Evolutionary conservation across 2,888 invertebrate genomes (phyloP).

Genomic region (Cyaniris semiargus): DNA sequence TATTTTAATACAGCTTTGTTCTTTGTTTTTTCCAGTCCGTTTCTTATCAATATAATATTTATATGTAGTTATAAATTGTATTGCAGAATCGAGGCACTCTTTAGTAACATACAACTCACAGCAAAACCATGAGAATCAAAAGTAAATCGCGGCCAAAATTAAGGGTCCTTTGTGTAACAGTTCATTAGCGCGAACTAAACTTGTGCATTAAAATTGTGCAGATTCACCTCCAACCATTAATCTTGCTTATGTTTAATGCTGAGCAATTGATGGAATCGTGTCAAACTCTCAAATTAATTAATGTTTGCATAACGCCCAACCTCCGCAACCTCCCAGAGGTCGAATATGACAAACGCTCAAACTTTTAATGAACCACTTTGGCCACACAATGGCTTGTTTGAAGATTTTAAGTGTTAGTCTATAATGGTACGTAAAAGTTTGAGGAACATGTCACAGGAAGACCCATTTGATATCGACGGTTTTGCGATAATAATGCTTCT

Average conservation of each 20-base stretch:
- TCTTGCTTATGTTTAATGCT: slow-evolving; percentile 30
- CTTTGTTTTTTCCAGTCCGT: too few relatives aligned
- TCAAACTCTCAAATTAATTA: slow-evolving; percentile 23
- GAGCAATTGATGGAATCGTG: slow-evolving; percentile 26
- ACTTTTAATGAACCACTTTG: slow-evolving; percentile 21
- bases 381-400: background rate
- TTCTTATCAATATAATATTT: too few relatives aligned
- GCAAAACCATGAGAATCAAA: background rate
- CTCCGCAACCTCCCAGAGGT: slow-evolving; percentile 6
- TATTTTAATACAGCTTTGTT: too few relatives aligned
- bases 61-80: too few relatives aligned
- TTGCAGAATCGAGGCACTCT: too few relatives aligned
- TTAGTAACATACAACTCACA: too few relatives aligned
- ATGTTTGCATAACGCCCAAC: slow-evolving; percentile 5
- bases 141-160: slow-evolving; percentile 3
- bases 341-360: slow-evolving; percentile 17
- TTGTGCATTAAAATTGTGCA: slow-evolving; percentile 74
- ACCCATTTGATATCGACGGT: background rate
- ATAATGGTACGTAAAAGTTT: slow-evolving; percentile 2
- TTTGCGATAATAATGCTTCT: background rate
- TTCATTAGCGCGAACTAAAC: slow-evolving; percentile 47
- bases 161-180: slow-evolving; percentile 31
- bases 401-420: slow-evolving; percentile 7
- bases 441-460: background rate
- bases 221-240: slow-evolving; percentile 44